Percentiles rank a stretch among this genome's conserved stretches.
These are phyloP conservation scores for Bubo scandiacus DNA, from an alignment of 2,113 vertebrate genomes.

Conservation along the genomic window DNA sequence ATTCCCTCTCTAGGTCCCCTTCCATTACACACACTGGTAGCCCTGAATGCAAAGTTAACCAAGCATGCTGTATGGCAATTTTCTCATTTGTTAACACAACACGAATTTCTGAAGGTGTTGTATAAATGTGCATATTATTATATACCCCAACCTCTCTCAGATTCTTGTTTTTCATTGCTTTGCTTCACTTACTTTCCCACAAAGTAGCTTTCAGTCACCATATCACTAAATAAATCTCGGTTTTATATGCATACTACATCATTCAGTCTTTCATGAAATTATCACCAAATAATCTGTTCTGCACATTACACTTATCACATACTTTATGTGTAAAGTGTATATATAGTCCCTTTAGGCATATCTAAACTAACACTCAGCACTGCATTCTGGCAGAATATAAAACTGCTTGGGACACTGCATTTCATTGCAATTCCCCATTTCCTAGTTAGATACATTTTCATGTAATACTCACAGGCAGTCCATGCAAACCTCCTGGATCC, in stretches of 20 bases:
- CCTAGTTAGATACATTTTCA: neutral
- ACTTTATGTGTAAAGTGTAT: neutral
- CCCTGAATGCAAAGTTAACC: neutral
- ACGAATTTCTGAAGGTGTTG: neutral
- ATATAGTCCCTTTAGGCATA: conserved; percentile 2
- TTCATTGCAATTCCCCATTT: neutral
- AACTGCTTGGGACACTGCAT: neutral
- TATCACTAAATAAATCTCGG: neutral
- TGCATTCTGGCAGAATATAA: neutral
- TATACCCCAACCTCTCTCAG: neutral
- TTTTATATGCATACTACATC: neutral
- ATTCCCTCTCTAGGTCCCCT: neutral
- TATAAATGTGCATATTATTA: neutral
- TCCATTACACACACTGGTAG: neutral
- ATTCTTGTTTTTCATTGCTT: neutral
- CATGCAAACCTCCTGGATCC: conserved; percentile 72
- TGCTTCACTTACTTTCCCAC: neutral
- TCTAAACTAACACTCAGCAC: neutral
- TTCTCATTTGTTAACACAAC: neutral
- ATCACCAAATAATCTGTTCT: neutral
- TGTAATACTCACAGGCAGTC: conserved; percentile 70
- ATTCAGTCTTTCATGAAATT: neutral
- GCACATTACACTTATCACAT: neutral
- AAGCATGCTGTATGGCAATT: neutral
- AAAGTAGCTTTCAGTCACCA: neutral